These are phyloP conservation scores for Hippopotamyrus pictus DNA, from an alignment of 2,797 vertebrate species.

Conservation along the genomic window DNA sequence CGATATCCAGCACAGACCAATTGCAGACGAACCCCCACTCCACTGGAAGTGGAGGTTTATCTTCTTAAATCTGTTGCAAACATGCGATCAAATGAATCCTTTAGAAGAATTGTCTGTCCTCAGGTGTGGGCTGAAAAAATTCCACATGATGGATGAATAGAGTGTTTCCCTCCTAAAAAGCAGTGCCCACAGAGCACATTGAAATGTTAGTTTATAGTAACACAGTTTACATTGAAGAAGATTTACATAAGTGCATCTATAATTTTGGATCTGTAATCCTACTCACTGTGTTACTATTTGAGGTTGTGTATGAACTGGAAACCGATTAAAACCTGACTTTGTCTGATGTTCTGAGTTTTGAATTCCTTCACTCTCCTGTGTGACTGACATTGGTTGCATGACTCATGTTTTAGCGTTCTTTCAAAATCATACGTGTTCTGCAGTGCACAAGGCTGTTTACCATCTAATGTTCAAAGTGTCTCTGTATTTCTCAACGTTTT, in stretches of 20 bases:
- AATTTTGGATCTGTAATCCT: constrained; percentile 11
- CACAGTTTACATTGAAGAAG: constrained; percentile 8
- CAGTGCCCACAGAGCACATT: not conserved
- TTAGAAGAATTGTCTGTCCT: not conserved
- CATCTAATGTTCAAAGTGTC: not conserved
- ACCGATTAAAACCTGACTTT: constrained; percentile 41
- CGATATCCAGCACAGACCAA: not conserved
- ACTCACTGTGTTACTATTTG: constrained; percentile 9
- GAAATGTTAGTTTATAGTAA: constrained; percentile 2
- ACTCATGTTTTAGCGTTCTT: not conserved
- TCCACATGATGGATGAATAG: not conserved
- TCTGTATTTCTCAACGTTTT: not conserved
- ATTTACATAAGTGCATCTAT: not conserved
- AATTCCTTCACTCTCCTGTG: not conserved
- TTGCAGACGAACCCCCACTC: not conserved
- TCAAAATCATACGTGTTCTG: not conserved
- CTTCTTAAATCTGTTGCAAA: not conserved
- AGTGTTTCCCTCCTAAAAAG: not conserved
- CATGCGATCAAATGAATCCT: not conserved
- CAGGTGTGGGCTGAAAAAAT: not conserved
- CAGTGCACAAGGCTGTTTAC: not conserved
- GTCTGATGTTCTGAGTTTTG: constrained; percentile 26
- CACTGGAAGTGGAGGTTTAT: not conserved
- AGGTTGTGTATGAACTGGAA: constrained; percentile 51
- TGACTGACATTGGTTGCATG: not conserved